Percentiles rank a stretch among this genome's conserved stretches.
These are phyloP conservation scores for Microtus pennsylvanicus DNA, from an alignment of 2,113 vertebrate genomes.

Conservation along the genomic window DNA sequence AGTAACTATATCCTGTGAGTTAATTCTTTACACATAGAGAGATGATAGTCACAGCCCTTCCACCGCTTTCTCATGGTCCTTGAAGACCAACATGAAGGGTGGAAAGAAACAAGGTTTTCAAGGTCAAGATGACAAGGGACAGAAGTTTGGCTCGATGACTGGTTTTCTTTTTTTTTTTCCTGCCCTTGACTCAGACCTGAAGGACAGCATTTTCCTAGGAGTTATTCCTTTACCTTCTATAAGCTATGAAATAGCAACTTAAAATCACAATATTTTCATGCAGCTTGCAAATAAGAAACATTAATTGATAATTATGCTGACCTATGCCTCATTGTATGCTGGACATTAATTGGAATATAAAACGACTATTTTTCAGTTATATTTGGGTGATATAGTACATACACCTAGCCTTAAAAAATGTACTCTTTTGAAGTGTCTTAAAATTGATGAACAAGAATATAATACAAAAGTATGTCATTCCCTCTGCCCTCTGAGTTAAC, in stretches of 20 bases:
- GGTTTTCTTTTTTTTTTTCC: background rate
- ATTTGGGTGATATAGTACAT: background rate
- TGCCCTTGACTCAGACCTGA: background rate
- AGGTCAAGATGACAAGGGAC: background rate
- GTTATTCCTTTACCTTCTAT: background rate
- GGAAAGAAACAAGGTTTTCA: background rate
- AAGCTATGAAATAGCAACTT: background rate
- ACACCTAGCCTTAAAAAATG: background rate
- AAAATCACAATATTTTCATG: background rate
- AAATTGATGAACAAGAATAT: background rate
- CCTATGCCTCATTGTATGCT: background rate
- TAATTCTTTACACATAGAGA: background rate
- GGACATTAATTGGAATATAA: conserved; percentile 7
- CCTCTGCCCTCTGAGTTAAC: background rate
- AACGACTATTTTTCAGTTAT: background rate
- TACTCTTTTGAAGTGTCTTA: background rate
- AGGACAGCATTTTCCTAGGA: background rate
- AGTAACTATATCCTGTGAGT: background rate
- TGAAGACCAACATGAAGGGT: background rate
- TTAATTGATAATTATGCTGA: conserved; percentile 5
- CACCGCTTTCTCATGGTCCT: background rate
- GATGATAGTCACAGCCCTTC: background rate
- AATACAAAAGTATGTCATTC: background rate
- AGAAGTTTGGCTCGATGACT: background rate
- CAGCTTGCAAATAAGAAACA: conserved; percentile 26